These are phyloP conservation scores for Drosophila leonis DNA, from an alignment of 2,888 invertebrate genomes.

Conservation along the genomic window DNA sequence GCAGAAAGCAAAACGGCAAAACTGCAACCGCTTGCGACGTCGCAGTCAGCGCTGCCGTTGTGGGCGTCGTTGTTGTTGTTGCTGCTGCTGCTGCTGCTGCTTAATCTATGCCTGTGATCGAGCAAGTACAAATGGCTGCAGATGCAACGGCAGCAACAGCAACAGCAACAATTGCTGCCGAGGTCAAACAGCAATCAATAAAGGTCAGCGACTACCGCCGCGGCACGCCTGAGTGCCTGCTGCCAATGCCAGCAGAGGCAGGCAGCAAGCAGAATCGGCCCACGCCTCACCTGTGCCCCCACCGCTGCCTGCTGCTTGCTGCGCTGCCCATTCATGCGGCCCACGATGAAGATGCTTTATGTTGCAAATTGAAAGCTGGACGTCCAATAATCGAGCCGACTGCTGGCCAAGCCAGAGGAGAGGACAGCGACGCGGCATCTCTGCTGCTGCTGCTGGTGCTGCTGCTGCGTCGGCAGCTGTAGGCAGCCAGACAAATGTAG, in stretches of 20 bases:
- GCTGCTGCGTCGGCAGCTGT: constrained; percentile 32
- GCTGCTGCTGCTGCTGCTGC: constrained; percentile 30
- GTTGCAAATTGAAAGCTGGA: constrained; percentile 82
- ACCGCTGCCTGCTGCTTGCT: neutral
- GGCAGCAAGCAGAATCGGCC: constrained; percentile 41
- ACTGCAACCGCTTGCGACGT: constrained; percentile 43
- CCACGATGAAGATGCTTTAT: constrained; percentile 82
- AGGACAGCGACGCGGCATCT: constrained; percentile 9
- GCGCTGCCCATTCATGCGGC: constrained; percentile 76
- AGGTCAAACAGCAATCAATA: constrained; percentile 85
- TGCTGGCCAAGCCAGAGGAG: constrained; percentile 54
- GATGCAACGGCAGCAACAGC: constrained; percentile 58
- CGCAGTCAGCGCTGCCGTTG: constrained; percentile 35
- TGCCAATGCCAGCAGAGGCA: constrained; percentile 69
- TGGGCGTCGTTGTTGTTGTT: constrained; percentile 52
- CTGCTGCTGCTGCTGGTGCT: constrained; percentile 9
- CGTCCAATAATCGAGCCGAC: constrained; percentile 75
- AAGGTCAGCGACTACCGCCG: constrained; percentile 82
- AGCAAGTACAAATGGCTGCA: constrained; percentile 78
- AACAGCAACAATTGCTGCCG: constrained; percentile 63
- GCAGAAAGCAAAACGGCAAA: constrained; percentile 71
- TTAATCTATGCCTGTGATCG: constrained; percentile 76
- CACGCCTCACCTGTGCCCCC: constrained; percentile 53
- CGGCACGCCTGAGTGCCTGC: constrained; percentile 79
- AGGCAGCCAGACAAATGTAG: constrained; percentile 74